These are phyloP conservation scores for Masticophis lateralis DNA, from an alignment of 2,797 vertebrate species.

Conservation along the genomic window DNA sequence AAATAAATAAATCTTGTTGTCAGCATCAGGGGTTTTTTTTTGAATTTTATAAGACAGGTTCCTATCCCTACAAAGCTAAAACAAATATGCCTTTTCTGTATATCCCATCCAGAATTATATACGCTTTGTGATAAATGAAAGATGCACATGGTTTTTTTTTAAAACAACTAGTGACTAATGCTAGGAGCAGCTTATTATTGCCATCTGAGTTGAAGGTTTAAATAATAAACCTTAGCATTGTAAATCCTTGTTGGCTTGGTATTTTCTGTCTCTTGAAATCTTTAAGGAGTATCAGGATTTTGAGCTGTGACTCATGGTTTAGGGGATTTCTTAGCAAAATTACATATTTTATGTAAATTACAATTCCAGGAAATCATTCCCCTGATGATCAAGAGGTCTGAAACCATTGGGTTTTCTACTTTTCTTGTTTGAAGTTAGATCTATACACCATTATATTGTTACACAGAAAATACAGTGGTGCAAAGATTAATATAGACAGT, in stretches of 20 bases:
- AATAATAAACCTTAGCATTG: constrained; percentile 27
- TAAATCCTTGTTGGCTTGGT: constrained; percentile 44
- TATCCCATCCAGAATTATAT: constrained; percentile 29
- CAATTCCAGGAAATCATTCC: constrained; percentile 55
- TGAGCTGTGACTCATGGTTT: constrained; percentile 59
- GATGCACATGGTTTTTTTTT: not conserved
- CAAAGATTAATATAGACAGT: not conserved
- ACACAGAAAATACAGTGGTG: not conserved
- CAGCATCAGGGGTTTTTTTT: not conserved
- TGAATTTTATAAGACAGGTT: not conserved
- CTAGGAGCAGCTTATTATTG: not conserved
- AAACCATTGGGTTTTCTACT: constrained; percentile 27
- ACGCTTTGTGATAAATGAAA: constrained; percentile 3
- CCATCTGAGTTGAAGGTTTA: not conserved
- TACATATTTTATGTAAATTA: constrained; percentile 60
- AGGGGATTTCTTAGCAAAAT: constrained; percentile 63
- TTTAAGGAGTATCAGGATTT: constrained; percentile 56
- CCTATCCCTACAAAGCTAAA: not conserved
- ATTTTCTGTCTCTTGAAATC: constrained; percentile 47
- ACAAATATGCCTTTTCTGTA: not conserved
- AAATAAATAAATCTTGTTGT: not conserved
- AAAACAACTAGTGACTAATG: not conserved
- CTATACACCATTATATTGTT: constrained; percentile 9
- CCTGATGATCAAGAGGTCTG: constrained; percentile 29
- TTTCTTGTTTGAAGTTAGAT: not conserved